Percentiles rank a stretch among this genome's conserved stretches.
phyloP scores from a whole-genome alignment of 2,888 invertebrate genomes.

The Leptinotarsa tumamoca region DNA sequence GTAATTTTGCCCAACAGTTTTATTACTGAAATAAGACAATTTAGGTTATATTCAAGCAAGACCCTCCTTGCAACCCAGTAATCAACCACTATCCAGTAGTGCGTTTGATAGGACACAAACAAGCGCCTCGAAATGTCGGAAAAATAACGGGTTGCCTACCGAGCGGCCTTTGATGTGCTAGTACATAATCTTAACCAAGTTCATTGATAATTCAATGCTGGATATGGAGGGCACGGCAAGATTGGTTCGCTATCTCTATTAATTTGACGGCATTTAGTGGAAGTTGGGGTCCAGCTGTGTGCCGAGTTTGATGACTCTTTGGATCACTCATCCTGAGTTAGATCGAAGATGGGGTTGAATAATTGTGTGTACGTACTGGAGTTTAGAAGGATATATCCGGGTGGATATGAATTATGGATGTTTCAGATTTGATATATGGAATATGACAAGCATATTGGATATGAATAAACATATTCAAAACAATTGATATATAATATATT shows the following conservation, averaged over 20 bases:
- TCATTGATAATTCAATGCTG: constrained; percentile 39
- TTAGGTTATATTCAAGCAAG: no score
- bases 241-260: constrained; percentile 46
- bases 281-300: constrained; percentile 44
- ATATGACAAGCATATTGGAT: not conserved
- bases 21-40: no score
- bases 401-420: not conserved
- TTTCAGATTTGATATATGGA: not conserved
- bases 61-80: no score
- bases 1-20: no score
- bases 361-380: constrained; percentile 11
- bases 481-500: no score
- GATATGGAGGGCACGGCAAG: constrained; percentile 29
- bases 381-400: not conserved
- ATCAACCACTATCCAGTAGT: no score
- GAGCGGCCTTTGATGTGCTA: constrained; percentile 9
- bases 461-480: not conserved
- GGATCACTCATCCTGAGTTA: constrained; percentile 17
- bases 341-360: constrained; percentile 5
- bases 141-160: no score
- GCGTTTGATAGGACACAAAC: no score
- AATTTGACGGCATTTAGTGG: constrained; percentile 54
- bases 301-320: constrained; percentile 47
- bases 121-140: no score
- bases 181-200: constrained; percentile 40